Conservation (phyloP, 2,113 vertebrate species). For the Muntiacus reevesi region DNA sequence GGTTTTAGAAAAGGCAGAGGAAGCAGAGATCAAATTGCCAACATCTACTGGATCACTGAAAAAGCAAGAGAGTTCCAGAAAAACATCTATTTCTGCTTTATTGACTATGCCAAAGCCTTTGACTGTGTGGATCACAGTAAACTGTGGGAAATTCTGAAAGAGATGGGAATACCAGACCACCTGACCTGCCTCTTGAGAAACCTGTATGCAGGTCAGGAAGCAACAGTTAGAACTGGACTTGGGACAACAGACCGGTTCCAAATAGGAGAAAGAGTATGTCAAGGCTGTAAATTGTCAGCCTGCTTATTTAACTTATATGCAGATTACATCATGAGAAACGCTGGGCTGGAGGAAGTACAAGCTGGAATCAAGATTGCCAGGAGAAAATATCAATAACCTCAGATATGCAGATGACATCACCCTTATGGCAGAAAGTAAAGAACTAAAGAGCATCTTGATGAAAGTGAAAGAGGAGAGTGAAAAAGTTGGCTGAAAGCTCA, state of each 20-base stretch:
- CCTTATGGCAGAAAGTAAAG: not conserved
- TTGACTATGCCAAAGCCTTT: not conserved
- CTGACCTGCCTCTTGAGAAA: not conserved
- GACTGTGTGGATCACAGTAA: not conserved
- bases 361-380: not conserved
- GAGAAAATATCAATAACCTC: not conserved
- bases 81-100: not conserved
- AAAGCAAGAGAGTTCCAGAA: not conserved
- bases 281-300: not conserved
- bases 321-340: accelerated
- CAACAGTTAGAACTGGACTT: not conserved
- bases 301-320: not conserved
- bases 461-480: not conserved
- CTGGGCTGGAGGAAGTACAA: not conserved
- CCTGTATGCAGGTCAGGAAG: not conserved
- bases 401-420: not conserved
- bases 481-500: not conserved
- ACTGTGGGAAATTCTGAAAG: not conserved
- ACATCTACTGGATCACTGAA: not conserved
- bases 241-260: not conserved
- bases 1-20: not conserved
- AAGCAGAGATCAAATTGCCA: not conserved
- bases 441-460: not conserved
- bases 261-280: not conserved
- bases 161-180: not conserved